phyloP scores from a whole-genome alignment of 2,113 vertebrate species.

The Nerophis ophidion region DNA sequence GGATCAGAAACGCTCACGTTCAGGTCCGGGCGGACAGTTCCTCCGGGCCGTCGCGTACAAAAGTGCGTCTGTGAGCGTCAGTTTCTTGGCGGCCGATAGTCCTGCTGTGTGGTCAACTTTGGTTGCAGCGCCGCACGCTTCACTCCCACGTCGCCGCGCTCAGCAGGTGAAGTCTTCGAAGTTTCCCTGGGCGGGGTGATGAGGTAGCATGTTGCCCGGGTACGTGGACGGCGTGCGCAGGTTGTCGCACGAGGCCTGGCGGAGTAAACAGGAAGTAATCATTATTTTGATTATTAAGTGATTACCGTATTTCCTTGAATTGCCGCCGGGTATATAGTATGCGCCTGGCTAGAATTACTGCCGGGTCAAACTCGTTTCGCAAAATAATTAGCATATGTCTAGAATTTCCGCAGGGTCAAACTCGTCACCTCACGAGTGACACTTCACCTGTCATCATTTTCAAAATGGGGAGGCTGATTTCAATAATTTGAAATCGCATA shows the following conservation, averaged over 20 bases:
- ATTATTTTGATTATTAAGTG: neutral
- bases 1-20: constrained; percentile 9
- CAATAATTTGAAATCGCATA: too few species aligned
- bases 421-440: too few species aligned
- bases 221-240: constrained; percentile 89
- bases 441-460: too few species aligned
- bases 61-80: constrained; percentile 43
- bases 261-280: neutral
- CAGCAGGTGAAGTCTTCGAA: constrained; percentile 99
- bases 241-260: constrained; percentile 90
- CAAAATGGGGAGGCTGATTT: too few species aligned
- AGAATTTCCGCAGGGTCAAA: too few species aligned
- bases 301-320: too few species aligned
- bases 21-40: constrained; percentile 21
- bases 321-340: too few species aligned
- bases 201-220: constrained; percentile 98
- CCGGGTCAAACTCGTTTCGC: too few species aligned
- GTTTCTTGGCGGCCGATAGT: constrained; percentile 42
- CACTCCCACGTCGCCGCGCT: constrained; percentile 45
- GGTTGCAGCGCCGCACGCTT: constrained; percentile 58
- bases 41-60: constrained; percentile 26
- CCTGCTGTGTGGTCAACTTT: constrained; percentile 60
- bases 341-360: too few species aligned
- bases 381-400: too few species aligned
- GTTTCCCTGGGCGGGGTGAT: constrained; percentile 92